Conservation (phyloP, 1,140 invertebrate genomes). For the Bombus cullumanus region DNA sequence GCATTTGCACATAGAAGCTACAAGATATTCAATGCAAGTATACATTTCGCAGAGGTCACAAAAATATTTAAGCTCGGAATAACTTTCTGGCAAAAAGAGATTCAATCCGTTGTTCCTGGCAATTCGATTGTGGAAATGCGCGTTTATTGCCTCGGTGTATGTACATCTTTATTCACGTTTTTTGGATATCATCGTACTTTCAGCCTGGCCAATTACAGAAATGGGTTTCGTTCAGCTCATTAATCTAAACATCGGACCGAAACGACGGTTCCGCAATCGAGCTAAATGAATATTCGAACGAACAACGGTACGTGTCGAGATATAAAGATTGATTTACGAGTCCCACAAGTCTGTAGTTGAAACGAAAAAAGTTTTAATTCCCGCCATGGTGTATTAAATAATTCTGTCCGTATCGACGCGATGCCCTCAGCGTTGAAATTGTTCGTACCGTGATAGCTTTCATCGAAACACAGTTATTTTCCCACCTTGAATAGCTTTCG, state of each 20-base stretch:
- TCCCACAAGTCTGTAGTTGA: constrained; percentile 3
- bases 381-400: constrained; percentile 47
- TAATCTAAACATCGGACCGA: constrained; percentile 49
- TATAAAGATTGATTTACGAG: constrained; percentile 67
- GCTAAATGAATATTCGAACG: constrained; percentile 47
- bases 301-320: background rate
- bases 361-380: constrained; percentile 67
- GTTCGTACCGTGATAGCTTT: background rate
- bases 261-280: constrained; percentile 29
- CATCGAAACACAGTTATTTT: background rate
- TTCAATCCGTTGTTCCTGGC: background rate
- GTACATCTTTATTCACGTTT: constrained; percentile 31
- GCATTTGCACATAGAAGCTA: no score
- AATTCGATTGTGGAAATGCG: background rate
- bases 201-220: constrained; percentile 39
- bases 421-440: background rate
- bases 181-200: constrained; percentile 36
- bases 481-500: background rate
- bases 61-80: no score
- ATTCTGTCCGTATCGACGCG: background rate
- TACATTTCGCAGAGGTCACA: no score
- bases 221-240: constrained; percentile 43
- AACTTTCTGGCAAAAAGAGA: background rate
- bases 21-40: no score
- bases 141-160: constrained; percentile 14